Conservation (phyloP, 2,888 invertebrate species). For the Clivina fossor region DNA sequence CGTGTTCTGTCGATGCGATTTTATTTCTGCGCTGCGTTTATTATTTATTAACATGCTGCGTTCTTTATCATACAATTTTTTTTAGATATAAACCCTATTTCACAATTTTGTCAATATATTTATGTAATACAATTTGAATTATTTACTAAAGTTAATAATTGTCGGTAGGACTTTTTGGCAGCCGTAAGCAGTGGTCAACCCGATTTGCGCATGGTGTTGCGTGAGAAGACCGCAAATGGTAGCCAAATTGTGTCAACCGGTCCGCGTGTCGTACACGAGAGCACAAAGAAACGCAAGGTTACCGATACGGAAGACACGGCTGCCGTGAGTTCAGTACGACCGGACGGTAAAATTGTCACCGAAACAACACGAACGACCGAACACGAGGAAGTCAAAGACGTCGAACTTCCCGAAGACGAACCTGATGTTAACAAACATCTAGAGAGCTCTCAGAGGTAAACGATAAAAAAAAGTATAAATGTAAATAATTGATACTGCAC, state of each 20-base stretch:
- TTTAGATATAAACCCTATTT: too few relatives aligned
- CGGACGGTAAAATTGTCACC: constrained; percentile 83
- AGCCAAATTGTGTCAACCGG: constrained; percentile 66
- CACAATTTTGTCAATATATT: too few relatives aligned
- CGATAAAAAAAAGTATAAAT: background rate
- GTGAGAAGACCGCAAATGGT: constrained; percentile 60
- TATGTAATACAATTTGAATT: too few relatives aligned
- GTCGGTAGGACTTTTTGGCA: constrained; percentile 75
- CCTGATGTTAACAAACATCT: constrained; percentile 54
- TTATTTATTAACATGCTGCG: too few relatives aligned
- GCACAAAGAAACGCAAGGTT: constrained; percentile 74
- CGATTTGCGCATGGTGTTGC: constrained; percentile 71
- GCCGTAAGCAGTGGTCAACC: constrained; percentile 67
- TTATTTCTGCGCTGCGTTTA: too few relatives aligned
- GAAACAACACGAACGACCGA: constrained; percentile 81
- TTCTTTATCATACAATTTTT: too few relatives aligned
- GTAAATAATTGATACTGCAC: too few relatives aligned
- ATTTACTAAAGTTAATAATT: too few relatives aligned
- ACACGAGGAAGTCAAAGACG: constrained; percentile 82
- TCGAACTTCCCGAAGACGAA: constrained; percentile 69
- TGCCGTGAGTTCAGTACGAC: constrained; percentile 73
- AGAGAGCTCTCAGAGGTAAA: constrained; percentile 54
- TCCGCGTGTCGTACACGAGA: constrained; percentile 74
- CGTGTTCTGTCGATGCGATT: too few relatives aligned
- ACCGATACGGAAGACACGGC: constrained; percentile 84